A percentile compares a stretch with the other conserved stretches of the same genome.
phyloP scores from a whole-genome alignment of 1,140 invertebrate species.

The Brachystomella parvula region DNA sequence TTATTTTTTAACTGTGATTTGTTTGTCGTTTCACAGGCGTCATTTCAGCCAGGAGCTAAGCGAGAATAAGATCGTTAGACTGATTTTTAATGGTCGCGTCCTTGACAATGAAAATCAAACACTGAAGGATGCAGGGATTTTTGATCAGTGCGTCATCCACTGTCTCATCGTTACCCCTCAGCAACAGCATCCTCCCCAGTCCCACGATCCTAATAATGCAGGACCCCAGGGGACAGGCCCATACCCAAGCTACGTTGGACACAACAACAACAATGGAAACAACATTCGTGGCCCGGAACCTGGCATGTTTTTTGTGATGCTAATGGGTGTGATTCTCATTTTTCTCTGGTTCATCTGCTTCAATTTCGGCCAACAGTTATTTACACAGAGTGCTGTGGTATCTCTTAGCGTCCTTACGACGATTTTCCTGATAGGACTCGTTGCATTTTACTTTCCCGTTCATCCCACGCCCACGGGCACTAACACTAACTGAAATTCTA shows the following conservation, averaged over 20 bases:
- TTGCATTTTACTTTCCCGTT: conserved; percentile 33
- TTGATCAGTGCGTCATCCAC: conserved; percentile 79
- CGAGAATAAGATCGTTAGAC: conserved; percentile 64
- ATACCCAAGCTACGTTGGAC: not conserved
- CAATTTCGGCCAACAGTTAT: conserved; percentile 36
- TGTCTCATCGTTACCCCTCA: conserved; percentile 55
- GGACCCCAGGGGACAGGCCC: not conserved
- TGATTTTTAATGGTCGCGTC: conserved; percentile 82
- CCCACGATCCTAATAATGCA: not conserved
- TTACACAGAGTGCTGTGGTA: conserved; percentile 36
- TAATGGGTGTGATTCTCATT: conserved; percentile 34
- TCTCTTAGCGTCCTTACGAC: conserved; percentile 31
- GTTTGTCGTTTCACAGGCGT: conserved; percentile 51
- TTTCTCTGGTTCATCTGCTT: conserved; percentile 37
- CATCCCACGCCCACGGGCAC: conserved; percentile 20
- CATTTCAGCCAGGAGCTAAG: conserved; percentile 71
- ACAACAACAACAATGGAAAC: conserved; percentile 3
- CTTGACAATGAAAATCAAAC: conserved; percentile 66
- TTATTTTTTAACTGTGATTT: conserved; percentile 10
- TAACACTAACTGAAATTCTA: not conserved
- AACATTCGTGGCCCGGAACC: conserved; percentile 24
- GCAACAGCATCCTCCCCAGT: not conserved
- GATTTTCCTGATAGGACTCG: conserved; percentile 33
- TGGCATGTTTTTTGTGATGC: conserved; percentile 35
- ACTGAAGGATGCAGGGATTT: conserved; percentile 66